Evolutionary conservation across 2,113 vertebrate species (phyloP).

Genomic region (Herpailurus yagouaroundi): DNA sequence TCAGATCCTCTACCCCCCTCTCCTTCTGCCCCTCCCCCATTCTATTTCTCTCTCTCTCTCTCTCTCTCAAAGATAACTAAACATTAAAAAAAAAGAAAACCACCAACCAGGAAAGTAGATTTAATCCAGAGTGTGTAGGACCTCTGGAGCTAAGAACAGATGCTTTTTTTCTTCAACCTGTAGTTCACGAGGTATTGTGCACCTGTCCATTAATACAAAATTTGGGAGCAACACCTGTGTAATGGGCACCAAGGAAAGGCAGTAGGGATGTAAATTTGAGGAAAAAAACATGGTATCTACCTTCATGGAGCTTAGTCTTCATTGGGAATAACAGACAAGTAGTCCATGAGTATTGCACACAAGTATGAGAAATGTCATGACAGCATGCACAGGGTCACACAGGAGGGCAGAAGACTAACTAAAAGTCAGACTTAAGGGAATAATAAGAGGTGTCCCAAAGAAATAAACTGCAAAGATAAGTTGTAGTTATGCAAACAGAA

Average conservation of each 20-base stretch:
- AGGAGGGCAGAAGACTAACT: neutral
- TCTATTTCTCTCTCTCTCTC: too few species aligned
- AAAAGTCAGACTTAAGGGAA: neutral
- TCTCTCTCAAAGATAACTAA: too few species aligned
- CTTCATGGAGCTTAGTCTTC: neutral
- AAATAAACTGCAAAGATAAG: neutral
- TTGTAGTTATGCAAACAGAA: neutral
- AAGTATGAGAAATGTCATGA: neutral
- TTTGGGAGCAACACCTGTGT: neutral
- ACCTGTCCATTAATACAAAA: neutral
- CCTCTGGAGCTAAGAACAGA: neutral
- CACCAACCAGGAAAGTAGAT: neutral
- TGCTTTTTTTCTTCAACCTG: neutral
- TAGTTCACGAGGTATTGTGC: neutral
- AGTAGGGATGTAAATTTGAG: neutral
- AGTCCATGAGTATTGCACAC: neutral
- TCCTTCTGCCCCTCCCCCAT: too few species aligned
- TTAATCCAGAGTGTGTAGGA: neutral
- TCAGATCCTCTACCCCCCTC: too few species aligned
- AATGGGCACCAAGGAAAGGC: neutral
- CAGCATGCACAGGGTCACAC: neutral
- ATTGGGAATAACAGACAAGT: neutral
- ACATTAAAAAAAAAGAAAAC: too few species aligned
- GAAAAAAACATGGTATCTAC: neutral
- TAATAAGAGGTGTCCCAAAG: neutral